Percentiles rank a stretch among this genome's conserved stretches.
Evolutionary conservation across 2,888 invertebrate species (phyloP).

Genomic region (Vanessa cardui): DNA sequence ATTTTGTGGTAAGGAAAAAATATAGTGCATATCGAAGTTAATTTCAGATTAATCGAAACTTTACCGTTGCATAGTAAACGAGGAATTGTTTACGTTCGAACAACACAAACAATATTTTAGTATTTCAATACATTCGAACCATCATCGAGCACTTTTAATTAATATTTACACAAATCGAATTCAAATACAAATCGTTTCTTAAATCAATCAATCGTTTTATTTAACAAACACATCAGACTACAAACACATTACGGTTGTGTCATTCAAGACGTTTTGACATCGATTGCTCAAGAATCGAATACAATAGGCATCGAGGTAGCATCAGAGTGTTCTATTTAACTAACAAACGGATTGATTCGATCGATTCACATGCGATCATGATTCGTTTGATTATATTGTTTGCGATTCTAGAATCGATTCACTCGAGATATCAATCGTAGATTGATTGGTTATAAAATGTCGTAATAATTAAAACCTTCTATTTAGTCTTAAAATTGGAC

Average conservation of each 20-base stretch:
- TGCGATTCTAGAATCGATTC: conserved; percentile 31
- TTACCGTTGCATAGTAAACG: too few species aligned
- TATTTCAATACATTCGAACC: not conserved
- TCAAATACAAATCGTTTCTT: not conserved
- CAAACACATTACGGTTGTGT: not conserved
- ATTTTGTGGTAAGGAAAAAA: too few species aligned
- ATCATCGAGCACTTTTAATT: not conserved
- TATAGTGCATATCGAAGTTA: too few species aligned
- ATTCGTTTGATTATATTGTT: conserved; percentile 40
- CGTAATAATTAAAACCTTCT: too few species aligned
- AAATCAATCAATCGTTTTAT: not conserved
- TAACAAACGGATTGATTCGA: conserved; percentile 42
- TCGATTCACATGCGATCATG: conserved; percentile 39
- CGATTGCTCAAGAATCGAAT: conserved; percentile 34
- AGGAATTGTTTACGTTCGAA: too few species aligned
- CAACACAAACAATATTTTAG: not conserved
- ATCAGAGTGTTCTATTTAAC: conserved; percentile 34
- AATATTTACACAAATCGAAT: not conserved
- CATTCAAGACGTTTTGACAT: conserved; percentile 29
- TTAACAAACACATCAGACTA: not conserved
- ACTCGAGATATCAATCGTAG: conserved; percentile 18
- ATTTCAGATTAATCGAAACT: too few species aligned
- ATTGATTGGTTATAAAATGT: conserved; percentile 5
- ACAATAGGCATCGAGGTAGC: conserved; percentile 24
- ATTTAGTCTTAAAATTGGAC: too few species aligned